A percentile compares a stretch with the other conserved stretches of the same genome.
Conservation (phyloP, 2,888 invertebrate species). For the Halictus ligatus region DNA sequence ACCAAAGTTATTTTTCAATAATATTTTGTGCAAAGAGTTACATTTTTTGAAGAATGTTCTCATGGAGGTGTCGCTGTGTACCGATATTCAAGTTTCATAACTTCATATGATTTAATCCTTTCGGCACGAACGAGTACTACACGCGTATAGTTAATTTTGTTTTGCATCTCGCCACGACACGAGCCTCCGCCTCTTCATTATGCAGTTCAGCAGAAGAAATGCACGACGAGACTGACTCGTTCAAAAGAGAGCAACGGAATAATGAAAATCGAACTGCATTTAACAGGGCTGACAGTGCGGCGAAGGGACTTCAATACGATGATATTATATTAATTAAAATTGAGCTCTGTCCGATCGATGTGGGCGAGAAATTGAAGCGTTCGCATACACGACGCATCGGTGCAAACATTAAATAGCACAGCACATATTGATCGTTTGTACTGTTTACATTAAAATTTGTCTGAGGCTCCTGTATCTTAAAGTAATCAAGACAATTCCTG, state of each 20-base stretch:
- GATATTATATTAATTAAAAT: not conserved
- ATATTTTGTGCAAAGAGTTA: too few relatives aligned
- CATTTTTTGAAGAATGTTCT: not conserved
- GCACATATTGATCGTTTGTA: not conserved
- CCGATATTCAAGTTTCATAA: not conserved
- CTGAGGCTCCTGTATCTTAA: not conserved
- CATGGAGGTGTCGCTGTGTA: not conserved
- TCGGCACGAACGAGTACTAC: not conserved
- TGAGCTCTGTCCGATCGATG: not conserved
- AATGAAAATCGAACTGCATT: not conserved
- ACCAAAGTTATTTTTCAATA: too few relatives aligned
- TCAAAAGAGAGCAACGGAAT: not conserved
- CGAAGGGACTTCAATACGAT: not conserved
- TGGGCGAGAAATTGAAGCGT: not conserved
- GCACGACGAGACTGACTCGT: not conserved
- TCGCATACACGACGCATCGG: not conserved
- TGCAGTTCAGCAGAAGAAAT: not conserved
- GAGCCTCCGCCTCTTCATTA: not conserved
- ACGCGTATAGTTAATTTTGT: not conserved
- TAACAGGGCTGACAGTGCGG: not conserved
- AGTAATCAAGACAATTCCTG: too few relatives aligned
- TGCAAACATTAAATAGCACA: not conserved
- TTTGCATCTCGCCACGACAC: not conserved
- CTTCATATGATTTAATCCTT: not conserved
- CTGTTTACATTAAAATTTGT: not conserved